Evolutionary conservation across 2,113 vertebrate genomes (phyloP), one percentile per base, ranked within the genome.

Genomic region (Sardina pilchardus): DNA sequence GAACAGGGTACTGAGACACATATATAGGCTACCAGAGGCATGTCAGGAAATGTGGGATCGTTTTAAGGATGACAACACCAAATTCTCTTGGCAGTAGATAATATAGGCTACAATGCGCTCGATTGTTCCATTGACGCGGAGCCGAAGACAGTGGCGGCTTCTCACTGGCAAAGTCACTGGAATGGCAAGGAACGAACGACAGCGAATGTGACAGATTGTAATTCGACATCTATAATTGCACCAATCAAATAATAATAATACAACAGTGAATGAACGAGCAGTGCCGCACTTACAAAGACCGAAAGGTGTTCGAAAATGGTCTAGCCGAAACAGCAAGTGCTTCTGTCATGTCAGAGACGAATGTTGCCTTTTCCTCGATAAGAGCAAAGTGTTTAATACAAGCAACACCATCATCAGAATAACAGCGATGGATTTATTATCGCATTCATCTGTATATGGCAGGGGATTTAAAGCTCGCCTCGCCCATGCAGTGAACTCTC

Each of bases 401-500:
- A 24, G 19, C 50, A 17, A 17, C 4, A 19, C 5, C 2, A 53
- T 14, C 50, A 53, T 53, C 16, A 53, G 19, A 4, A 24, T 24
- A 19, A 24, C 53, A 59, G 19, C 4, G 6, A 59, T 2, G 24
- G 26, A 30, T 26, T 34, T 71, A 0, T 14, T 30, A 14, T 14
- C 1, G 63, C 63, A 71, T 30, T 71, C 26, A 16, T 71, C 30
- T 71, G 63, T 12, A 30, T 24, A 5, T 1, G 7, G 7, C 63
- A 26, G 63, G 2, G 6, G n/a, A 10, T 71, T 71, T 71, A 71
- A 71, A 71, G 44, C 34, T 81, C 86, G 91, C 92, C 94, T 94
- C 94, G 92, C 93, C 94, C 92, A 90, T 87, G 63, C 86, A 56
- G 34, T 83, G 88, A 92, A 71, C 63, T 71, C 63, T 14, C 6